phyloP scores from a whole-genome alignment of 2,888 invertebrate genomes.

The Tetrapedia diversipes region DNA sequence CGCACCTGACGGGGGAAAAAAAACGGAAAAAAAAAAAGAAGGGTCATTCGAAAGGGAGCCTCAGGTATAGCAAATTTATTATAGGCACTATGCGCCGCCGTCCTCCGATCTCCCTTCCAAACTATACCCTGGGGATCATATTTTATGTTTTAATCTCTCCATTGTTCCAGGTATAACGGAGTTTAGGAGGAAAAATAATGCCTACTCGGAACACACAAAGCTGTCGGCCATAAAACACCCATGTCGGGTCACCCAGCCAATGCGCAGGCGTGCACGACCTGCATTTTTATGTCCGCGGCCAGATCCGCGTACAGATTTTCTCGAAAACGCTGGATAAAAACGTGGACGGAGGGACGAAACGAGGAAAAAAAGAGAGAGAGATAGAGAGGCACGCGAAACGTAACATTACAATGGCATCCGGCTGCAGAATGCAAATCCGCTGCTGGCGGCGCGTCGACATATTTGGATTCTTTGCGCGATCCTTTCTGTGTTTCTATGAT shows the following conservation, averaged over 20 bases:
- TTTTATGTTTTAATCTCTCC: conserved; percentile 83
- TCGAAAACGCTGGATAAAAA: conserved; percentile 68
- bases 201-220: conserved; percentile 82
- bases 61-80: conserved; percentile 72
- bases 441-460: conserved; percentile 3
- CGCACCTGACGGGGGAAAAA: conserved; percentile 43
- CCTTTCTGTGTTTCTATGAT: neutral
- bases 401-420: conserved; percentile 37
- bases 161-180: conserved; percentile 83
- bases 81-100: conserved; percentile 57
- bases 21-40: conserved; percentile 45
- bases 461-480: conserved; percentile 9
- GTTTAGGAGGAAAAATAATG: conserved; percentile 82
- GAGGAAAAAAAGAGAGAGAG: too few species aligned
- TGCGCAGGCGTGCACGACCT: conserved; percentile 80
- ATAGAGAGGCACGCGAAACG: conserved; percentile 24
- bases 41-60: conserved; percentile 48
- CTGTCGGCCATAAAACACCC: conserved; percentile 81
- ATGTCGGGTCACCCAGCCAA: conserved; percentile 72
- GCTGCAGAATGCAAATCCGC: conserved; percentile 37
- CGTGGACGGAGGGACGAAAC: conserved; percentile 31
- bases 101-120: conserved; percentile 37
- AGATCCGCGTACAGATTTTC: conserved; percentile 80
- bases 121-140: conserved; percentile 78
- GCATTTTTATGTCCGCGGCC: conserved; percentile 80